phyloP scores from a whole-genome alignment of 1,140 invertebrate genomes.

The Nebria ingens region DNA sequence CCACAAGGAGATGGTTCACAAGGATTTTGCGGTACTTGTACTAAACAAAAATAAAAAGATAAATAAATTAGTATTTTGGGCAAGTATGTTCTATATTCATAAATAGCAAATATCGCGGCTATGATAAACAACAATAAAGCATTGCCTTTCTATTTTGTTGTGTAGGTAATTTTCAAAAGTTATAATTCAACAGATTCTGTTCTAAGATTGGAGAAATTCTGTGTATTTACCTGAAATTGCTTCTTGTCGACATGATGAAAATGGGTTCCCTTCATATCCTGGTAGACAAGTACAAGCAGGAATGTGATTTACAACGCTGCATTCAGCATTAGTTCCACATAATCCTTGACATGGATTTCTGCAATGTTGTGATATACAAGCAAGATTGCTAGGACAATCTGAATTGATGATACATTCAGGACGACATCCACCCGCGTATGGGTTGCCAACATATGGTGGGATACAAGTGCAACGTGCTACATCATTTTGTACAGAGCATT shows the following conservation, averaged over 20 bases:
- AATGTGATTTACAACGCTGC: conserved; percentile 68
- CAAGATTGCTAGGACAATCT: conserved; percentile 66
- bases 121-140: no score
- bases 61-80: not conserved
- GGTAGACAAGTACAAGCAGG: conserved; percentile 66
- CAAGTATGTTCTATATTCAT: no score
- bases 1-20: conserved; percentile 74
- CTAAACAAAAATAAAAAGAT: not conserved
- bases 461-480: conserved; percentile 66
- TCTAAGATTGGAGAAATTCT: no score
- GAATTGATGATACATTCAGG: conserved; percentile 70
- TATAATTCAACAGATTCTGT: conserved; percentile 1
- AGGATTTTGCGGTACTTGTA: conserved; percentile 44
- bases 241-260: conserved; percentile 59
- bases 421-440: conserved; percentile 62
- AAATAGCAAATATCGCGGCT: no score
- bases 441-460: conserved; percentile 75
- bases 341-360: conserved; percentile 75
- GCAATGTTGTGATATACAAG: conserved; percentile 77
- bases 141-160: not conserved
- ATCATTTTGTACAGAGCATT: conserved; percentile 58
- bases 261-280: conserved; percentile 71
- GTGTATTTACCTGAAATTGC: conserved; percentile 43
- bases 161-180: conserved; percentile 8
- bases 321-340: conserved; percentile 69